These are phyloP conservation scores for Hypomecis atomaria DNA, from an alignment of 2,888 invertebrate species.

Conservation along the genomic window DNA sequence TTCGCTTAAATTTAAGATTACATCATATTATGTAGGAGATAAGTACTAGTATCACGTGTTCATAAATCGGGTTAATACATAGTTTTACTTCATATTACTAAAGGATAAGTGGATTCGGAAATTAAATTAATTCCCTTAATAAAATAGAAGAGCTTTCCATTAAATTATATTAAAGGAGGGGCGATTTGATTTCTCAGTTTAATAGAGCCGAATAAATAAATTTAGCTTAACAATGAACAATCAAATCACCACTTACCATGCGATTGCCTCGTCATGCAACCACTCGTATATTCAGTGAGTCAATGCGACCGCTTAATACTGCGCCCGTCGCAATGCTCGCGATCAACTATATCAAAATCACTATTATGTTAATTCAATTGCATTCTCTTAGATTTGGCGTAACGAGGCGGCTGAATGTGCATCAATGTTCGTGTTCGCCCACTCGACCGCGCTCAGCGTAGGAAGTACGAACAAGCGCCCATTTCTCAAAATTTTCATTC, in stretches of 20 bases:
- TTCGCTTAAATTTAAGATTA: too few relatives aligned
- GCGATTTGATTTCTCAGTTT: conserved; percentile 21
- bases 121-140: conserved; percentile 7
- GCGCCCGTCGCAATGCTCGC: conserved; percentile 34
- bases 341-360: conserved; percentile 42
- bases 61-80: not conserved
- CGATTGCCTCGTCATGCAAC: conserved; percentile 47
- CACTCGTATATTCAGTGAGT: conserved; percentile 51
- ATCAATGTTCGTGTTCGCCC: conserved; percentile 72
- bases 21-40: too few relatives aligned
- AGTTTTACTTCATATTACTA: conserved; percentile 2
- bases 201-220: conserved; percentile 38
- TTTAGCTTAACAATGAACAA: conserved; percentile 48
- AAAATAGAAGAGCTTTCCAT: conserved; percentile 29
- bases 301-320: conserved; percentile 37
- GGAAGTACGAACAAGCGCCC: conserved; percentile 52
- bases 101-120: conserved; percentile 1
- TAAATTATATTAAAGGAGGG: conserved; percentile 15
- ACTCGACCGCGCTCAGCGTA: conserved; percentile 53
- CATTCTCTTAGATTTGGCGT: conserved; percentile 59
- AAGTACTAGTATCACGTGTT: too few relatives aligned
- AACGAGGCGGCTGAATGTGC: conserved; percentile 58
- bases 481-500: conserved; percentile 64
- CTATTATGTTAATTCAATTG: conserved; percentile 58
- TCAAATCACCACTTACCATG: conserved; percentile 47